Evolutionary conservation across 2,797 vertebrate species (phyloP).

Genomic region (Thamnophis elegans): DNA sequence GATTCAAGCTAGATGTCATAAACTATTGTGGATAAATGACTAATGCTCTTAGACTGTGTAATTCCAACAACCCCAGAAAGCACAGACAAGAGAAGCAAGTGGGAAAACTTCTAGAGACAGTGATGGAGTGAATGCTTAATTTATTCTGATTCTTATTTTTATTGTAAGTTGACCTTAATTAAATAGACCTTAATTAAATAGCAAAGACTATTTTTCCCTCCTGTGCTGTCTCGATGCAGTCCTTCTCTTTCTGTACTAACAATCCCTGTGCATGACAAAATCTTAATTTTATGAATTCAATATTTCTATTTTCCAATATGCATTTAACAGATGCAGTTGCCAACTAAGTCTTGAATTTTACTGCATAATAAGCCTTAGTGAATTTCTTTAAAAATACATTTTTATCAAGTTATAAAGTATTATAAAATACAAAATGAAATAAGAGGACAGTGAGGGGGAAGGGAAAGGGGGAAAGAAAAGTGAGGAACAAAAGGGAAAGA

Average conservation of each 20-base stretch:
- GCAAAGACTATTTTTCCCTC: background rate
- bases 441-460: no score
- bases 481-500: no score
- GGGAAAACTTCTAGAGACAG: background rate
- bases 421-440: no score
- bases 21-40: background rate
- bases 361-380: background rate
- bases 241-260: background rate
- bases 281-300: background rate
- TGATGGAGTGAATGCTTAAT: background rate
- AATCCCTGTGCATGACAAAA: background rate
- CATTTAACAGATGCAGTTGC: background rate
- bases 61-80: background rate
- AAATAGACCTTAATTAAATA: background rate
- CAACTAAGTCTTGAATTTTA: background rate
- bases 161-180: background rate
- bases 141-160: background rate
- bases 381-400: background rate
- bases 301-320: background rate
- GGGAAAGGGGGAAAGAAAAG: no score
- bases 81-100: background rate
- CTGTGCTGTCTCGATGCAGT: background rate
- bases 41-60: background rate
- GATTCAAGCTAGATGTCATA: background rate
- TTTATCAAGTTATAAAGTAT: no score